Percentiles rank a stretch among this genome's conserved stretches.
Conservation (phyloP, 2,888 invertebrate species). For the Lutraria lutraria region DNA sequence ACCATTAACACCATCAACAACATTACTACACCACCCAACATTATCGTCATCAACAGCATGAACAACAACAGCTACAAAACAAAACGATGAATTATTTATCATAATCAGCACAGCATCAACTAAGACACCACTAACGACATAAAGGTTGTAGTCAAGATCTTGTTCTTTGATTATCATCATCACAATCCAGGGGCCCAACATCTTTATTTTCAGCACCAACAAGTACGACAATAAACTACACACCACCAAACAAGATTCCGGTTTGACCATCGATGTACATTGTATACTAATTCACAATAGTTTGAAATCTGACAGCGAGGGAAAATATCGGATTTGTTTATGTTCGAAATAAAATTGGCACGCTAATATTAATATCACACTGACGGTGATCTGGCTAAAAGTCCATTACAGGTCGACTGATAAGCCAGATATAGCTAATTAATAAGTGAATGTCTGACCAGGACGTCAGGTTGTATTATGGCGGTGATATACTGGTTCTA, state of each 20-base stretch:
- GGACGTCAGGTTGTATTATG: constrained; percentile 17
- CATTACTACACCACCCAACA: background rate
- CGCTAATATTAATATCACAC: constrained; percentile 25
- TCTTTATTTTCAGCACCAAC: background rate
- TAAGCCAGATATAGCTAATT: constrained; percentile 56
- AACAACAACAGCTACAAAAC: background rate
- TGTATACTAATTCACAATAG: background rate
- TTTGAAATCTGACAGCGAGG: constrained; percentile 19
- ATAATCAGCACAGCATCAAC: background rate
- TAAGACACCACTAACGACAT: background rate
- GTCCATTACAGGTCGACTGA: constrained; percentile 29
- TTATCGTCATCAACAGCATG: background rate
- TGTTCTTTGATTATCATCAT: background rate
- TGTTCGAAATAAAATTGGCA: constrained; percentile 23
- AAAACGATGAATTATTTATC: background rate
- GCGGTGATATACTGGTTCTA: constrained; percentile 32
- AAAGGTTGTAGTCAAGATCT: background rate
- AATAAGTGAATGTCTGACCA: constrained; percentile 32
- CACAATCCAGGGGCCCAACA: background rate
- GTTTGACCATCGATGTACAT: background rate
- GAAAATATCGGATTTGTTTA: background rate
- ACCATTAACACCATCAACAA: background rate
- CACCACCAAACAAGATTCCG: background rate
- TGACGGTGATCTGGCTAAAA: constrained; percentile 15
- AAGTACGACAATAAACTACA: background rate